A percentile compares a stretch with the other conserved stretches of the same genome.
These are phyloP conservation scores for Diachasmimorpha longicaudata DNA, from an alignment of 1,140 invertebrate species.

Conservation along the genomic window DNA sequence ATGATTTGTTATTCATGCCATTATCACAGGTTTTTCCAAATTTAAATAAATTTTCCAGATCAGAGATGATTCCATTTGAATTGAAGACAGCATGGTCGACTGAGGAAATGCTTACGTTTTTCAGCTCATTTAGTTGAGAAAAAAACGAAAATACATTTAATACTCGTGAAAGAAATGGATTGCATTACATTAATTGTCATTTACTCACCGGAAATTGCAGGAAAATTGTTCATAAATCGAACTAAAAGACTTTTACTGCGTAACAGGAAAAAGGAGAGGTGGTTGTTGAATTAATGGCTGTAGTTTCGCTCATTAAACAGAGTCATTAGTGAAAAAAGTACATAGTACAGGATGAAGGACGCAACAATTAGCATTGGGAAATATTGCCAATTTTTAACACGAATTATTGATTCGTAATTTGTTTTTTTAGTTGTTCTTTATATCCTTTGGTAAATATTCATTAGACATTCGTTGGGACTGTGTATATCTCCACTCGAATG, in stretches of 20 bases:
- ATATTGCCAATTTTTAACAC: background rate
- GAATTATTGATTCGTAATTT: background rate
- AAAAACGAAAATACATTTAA: too few relatives aligned
- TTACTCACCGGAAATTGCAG: background rate
- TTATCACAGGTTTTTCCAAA: too few relatives aligned
- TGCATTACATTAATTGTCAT: background rate
- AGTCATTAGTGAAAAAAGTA: background rate
- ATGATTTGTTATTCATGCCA: too few relatives aligned
- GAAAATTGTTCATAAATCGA: background rate
- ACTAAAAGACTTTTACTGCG: background rate
- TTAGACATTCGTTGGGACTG: too few relatives aligned
- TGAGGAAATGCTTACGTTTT: background rate
- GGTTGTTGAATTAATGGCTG: background rate
- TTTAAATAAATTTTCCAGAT: too few relatives aligned
- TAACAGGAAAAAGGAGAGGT: background rate
- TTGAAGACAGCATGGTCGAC: background rate
- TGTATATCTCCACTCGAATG: too few relatives aligned
- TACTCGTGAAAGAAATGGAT: background rate
- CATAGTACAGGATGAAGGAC: background rate
- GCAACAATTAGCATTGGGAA: background rate
- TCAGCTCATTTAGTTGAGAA: too few relatives aligned
- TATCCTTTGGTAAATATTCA: background rate
- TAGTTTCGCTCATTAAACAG: background rate
- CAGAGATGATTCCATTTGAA: background rate
- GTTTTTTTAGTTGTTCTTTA: background rate